phyloP scores from a whole-genome alignment of 2,797 vertebrate species.

The Notoglanidium macrostoma region DNA sequence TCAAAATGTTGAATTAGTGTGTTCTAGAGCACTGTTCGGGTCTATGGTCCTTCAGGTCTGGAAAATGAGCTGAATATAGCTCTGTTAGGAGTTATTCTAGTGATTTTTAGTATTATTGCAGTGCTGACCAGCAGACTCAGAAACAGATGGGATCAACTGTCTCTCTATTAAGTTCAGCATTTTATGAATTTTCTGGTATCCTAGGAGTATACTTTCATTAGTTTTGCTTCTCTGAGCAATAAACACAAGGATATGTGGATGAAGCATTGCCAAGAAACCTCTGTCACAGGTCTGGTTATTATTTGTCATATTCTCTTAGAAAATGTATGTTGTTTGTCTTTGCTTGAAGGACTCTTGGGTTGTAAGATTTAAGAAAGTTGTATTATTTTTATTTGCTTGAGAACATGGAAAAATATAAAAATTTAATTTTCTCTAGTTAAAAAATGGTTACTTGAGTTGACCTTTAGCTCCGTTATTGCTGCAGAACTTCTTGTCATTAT shows the following conservation, averaged over 20 bases:
- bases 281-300: not conserved
- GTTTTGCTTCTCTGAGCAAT: not conserved
- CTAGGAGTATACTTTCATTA: not conserved
- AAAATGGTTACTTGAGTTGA: not conserved
- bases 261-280: not conserved
- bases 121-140: not conserved
- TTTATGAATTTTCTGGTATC: not conserved
- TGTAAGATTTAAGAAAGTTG: not conserved
- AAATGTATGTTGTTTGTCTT: not conserved
- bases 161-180: not conserved
- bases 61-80: not conserved
- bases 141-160: not conserved
- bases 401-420: not conserved
- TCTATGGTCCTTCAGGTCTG: not conserved
- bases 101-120: conserved; percentile 15
- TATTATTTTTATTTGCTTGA: not conserved
- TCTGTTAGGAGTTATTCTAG: not conserved
- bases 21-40: not conserved
- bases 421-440: not conserved
- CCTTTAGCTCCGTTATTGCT: not conserved
- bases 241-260: not conserved
- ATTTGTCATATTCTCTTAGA: not conserved
- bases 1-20: not conserved
- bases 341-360: not conserved
- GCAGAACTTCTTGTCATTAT: not conserved